Base-by-base conservation (phyloP, 2,888 invertebrate genomes). In the Cancer borealis region DNA sequence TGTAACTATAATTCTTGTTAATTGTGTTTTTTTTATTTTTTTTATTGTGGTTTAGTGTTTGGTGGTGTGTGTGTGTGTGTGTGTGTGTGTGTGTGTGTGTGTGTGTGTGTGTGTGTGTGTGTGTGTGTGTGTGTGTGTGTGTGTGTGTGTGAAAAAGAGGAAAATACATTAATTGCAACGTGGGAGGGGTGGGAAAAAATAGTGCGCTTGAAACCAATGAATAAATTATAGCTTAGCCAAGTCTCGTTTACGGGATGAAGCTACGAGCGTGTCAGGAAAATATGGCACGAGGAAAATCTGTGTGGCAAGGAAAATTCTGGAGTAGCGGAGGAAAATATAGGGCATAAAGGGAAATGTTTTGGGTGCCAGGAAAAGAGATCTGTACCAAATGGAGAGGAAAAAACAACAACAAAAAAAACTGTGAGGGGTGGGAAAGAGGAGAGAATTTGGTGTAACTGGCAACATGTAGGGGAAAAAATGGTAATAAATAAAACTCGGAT, bases 101-200 rank as follows among this genome's bases (percentile, higher is more conserved):
- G 79, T 79, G 79, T 79, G 30, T 79, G 30, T 79, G 79, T 54
- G 54, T 54, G 54, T 54, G 54, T 54, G 54, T 54, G 54, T 26
- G 30, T 6, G 14, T 79, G 3, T 30, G 79, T 79, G 79, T 79
- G 79, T 79, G 79, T 79, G 79, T 26, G 30, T 6, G 14, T 79
- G 14, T 30, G 79, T 79, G 79, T 79, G 30, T 79, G 30, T 79
- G 79, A 14, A 79, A 79, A 79, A 79, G 79, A 10, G 30, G 79
- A 30, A 79, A 79, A 79, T 30, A 79, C 79, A 79, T 79, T 79
- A 79, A 79, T 79, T 66, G 66, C 66, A n/a, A 66, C 54, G 54
- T 14, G 54, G 8, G 39, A 39, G 39, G 54, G 54, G 3, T 49
- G 49, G 1, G 12, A 17, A 17, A 14, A 54, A 30, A 79, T 30